Conservation (phyloP, 2,888 invertebrate species). For the Hemaris fuciformis region DNA sequence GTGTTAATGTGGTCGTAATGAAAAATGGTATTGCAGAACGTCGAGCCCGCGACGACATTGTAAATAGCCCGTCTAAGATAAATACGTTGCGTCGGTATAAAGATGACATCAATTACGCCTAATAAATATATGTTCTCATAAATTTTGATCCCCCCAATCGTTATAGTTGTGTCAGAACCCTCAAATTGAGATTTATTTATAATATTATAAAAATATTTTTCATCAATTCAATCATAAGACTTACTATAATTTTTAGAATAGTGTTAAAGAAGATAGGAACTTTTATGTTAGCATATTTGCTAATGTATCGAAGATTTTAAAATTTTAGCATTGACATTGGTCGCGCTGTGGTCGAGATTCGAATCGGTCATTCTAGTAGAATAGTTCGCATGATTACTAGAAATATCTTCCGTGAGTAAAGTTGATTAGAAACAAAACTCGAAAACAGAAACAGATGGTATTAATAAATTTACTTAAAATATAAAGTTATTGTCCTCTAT, state of each 20-base stretch:
- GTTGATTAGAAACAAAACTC: background rate
- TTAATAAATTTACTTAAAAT: background rate
- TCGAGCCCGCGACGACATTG: background rate
- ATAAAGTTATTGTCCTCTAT: background rate
- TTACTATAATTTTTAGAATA: too few relatives aligned
- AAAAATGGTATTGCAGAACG: background rate
- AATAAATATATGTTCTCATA: background rate
- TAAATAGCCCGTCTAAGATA: background rate
- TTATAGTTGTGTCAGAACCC: background rate
- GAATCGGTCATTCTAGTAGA: too few relatives aligned
- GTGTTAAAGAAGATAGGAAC: too few relatives aligned
- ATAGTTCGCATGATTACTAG: too few relatives aligned
- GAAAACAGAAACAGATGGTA: background rate
- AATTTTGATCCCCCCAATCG: background rate
- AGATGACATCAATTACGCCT: background rate
- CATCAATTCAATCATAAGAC: background rate
- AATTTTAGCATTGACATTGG: too few relatives aligned
- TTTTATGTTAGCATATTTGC: too few relatives aligned
- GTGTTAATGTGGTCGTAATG: constrained; percentile 1
- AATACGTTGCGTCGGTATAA: background rate
- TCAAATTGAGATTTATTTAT: background rate
- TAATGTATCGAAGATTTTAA: too few relatives aligned
- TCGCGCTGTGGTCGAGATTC: too few relatives aligned
- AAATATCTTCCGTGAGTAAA: too few relatives aligned
- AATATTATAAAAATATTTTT: background rate